Conservation (phyloP, 2,888 invertebrate genomes). For the Parnassius smintheus region DNA sequence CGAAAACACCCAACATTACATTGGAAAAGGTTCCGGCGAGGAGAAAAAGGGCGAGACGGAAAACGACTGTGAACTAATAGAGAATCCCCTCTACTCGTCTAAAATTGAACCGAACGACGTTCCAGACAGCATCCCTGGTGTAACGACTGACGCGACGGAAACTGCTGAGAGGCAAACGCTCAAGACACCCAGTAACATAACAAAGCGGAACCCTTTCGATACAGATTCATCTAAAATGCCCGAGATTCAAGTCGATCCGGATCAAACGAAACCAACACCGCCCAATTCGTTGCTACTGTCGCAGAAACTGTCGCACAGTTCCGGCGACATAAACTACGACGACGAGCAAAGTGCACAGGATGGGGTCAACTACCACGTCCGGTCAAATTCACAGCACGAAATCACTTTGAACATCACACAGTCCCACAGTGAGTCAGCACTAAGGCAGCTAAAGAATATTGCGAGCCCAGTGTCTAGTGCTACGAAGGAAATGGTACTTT, state of each 20-base stretch:
- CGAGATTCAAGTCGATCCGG: constrained; percentile 79
- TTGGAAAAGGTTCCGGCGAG: constrained; percentile 52
- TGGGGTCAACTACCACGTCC: constrained; percentile 55
- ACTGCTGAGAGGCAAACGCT: constrained; percentile 49
- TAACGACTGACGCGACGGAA: constrained; percentile 75
- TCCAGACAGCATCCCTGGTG: constrained; percentile 46
- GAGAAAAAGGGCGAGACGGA: constrained; percentile 48
- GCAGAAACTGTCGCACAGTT: constrained; percentile 86
- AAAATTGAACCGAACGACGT: constrained; percentile 67
- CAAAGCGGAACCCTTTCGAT: constrained; percentile 68
- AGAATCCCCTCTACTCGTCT: constrained; percentile 73
- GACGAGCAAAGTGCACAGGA: constrained; percentile 39
- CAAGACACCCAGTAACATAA: constrained; percentile 61
- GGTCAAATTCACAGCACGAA: constrained; percentile 84
- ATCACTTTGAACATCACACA: constrained; percentile 86
- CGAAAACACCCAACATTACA: constrained; percentile 73
- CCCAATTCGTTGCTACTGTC: constrained; percentile 79
- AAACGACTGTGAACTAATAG: constrained; percentile 67
- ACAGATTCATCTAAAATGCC: constrained; percentile 77
- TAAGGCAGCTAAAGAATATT: constrained; percentile 84
- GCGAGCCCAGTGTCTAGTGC: constrained; percentile 84
- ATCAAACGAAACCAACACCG: constrained; percentile 67
- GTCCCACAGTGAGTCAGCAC: constrained; percentile 90
- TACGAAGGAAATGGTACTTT: constrained; percentile 85
- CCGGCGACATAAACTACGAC: constrained; percentile 82